Evolutionary conservation across 2,888 invertebrate species (phyloP).

Genomic region (Cyclophora punctaria): DNA sequence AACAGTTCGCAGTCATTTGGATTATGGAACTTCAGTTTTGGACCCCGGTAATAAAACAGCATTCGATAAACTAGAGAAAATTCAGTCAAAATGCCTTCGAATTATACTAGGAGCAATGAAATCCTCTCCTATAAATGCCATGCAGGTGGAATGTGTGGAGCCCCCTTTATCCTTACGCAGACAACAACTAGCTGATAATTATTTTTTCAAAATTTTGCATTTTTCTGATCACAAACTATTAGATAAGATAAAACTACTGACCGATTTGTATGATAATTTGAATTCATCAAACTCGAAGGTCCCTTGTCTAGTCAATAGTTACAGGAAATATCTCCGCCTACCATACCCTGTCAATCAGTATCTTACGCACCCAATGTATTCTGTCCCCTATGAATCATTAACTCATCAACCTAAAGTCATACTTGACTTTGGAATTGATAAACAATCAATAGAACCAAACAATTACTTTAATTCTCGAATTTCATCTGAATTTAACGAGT

Average conservation of each 20-base stretch:
- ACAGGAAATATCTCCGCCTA: background rate
- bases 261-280: background rate
- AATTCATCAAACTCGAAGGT: background rate
- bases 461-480: background rate
- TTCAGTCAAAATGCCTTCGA: slow-evolving; percentile 19
- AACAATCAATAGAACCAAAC: background rate
- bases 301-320: background rate
- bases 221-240: background rate
- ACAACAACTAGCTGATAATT: slow-evolving; percentile 1
- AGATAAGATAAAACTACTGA: background rate
- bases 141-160: slow-evolving; percentile 9
- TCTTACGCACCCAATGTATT: background rate
- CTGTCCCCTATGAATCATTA: background rate
- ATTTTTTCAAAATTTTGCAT: background rate
- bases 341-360: background rate
- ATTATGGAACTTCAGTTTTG: slow-evolving; percentile 17
- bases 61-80: slow-evolving; percentile 3
- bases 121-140: slow-evolving; percentile 20
- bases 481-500: background rate
- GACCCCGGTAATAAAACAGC: slow-evolving; percentile 13
- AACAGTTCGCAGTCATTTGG: slow-evolving; percentile 16
- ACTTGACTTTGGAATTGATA: background rate
- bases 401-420: background rate
- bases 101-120: slow-evolving; percentile 21
- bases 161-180: slow-evolving; percentile 3